Percentiles rank a stretch among this genome's conserved stretches.
These are phyloP conservation scores for Ginglymostoma cirratum DNA, from an alignment of 2,113 vertebrate species.

Conservation along the genomic window DNA sequence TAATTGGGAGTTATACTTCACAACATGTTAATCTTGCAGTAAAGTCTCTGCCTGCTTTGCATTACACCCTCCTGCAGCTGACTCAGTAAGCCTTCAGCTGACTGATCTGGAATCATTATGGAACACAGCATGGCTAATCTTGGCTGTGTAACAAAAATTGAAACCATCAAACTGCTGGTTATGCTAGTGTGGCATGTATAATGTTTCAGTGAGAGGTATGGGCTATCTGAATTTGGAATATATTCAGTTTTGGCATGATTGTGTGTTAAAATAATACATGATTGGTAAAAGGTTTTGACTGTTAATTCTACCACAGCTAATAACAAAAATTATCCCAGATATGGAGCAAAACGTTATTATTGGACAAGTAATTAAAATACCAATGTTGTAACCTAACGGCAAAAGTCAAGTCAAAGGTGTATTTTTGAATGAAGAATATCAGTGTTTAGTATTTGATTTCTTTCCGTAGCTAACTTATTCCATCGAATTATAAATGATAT, in stretches of 20 bases:
- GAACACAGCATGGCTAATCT: conserved; percentile 34
- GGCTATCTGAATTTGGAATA: background rate
- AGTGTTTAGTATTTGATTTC: background rate
- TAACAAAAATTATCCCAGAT: background rate
- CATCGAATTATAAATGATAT: no score
- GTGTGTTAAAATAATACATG: background rate
- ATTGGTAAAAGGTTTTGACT: background rate
- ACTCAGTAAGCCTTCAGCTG: conserved; percentile 22
- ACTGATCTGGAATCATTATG: conserved; percentile 14
- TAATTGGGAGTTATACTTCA: conserved; percentile 5
- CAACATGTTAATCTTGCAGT: conserved; percentile 3
- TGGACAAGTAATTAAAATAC: background rate
- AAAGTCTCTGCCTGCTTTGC: background rate
- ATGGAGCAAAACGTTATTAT: background rate
- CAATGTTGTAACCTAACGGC: background rate
- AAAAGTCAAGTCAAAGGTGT: background rate
- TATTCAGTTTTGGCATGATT: background rate
- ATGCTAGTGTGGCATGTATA: background rate
- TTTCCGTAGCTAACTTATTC: background rate
- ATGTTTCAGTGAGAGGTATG: background rate
- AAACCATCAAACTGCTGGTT: background rate
- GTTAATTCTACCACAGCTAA: background rate
- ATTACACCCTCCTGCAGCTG: background rate
- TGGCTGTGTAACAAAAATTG: conserved; percentile 22
- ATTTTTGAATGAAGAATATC: conserved; percentile 1